Percentiles rank a stretch among this genome's conserved stretches.
Evolutionary conservation across 2,113 vertebrate species (phyloP).

Genomic region (Cettia cetti): DNA sequence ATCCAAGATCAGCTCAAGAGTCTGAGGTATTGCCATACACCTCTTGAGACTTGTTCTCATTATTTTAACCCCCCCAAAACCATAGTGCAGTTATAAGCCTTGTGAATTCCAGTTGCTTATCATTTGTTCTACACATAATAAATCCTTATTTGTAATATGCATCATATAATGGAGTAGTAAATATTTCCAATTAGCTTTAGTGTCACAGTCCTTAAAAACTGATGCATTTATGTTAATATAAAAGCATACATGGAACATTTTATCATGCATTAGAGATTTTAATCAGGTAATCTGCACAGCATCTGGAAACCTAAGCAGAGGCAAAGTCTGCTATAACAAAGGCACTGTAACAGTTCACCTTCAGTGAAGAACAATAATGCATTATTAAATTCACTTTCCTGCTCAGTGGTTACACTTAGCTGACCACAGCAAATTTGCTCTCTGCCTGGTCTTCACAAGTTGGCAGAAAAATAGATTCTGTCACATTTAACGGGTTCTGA

Average conservation of each 20-base stretch:
- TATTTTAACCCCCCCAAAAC: neutral
- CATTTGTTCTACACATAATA: constrained; percentile 54
- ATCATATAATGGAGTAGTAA: constrained; percentile 66
- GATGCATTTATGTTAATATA: constrained; percentile 76
- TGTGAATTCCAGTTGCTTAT: constrained; percentile 47
- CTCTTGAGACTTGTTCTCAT: neutral
- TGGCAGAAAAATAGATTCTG: constrained; percentile 99
- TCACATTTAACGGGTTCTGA: constrained; percentile 99
- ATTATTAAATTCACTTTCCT: constrained; percentile 99
- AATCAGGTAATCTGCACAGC: constrained; percentile 80
- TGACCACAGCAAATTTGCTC: constrained; percentile 99
- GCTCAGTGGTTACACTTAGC: constrained; percentile 99
- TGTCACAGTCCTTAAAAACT: constrained; percentile 65
- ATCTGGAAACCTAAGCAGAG: constrained; percentile 85
- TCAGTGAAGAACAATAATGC: constrained; percentile 99
- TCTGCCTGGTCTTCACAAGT: constrained; percentile 97
- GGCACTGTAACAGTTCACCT: constrained; percentile 99
- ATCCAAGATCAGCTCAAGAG: neutral
- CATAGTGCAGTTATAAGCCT: neutral
- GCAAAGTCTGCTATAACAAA: constrained; percentile 85
- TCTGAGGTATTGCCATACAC: neutral
- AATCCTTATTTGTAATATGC: constrained; percentile 63
- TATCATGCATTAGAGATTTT: constrained; percentile 82
- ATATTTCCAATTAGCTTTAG: constrained; percentile 75
- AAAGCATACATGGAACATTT: constrained; percentile 76